Percentiles rank a stretch among this genome's conserved stretches.
phyloP scores from a whole-genome alignment of 37 sponge, comb jelly and placozoan species.

The Spongilla lacustris region DNA sequence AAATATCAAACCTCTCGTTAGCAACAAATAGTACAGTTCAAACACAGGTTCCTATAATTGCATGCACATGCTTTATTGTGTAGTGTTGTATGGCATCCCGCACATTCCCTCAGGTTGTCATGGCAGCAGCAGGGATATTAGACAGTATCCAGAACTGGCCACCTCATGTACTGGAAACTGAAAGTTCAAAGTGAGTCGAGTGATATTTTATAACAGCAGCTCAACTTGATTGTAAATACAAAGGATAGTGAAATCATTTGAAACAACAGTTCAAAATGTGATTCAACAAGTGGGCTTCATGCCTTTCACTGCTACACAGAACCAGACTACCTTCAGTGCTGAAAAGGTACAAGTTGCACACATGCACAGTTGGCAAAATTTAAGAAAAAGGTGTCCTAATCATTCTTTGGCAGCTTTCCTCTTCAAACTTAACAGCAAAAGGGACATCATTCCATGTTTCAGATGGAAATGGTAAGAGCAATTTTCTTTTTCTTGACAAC shows the following conservation, averaged over 20 bases:
- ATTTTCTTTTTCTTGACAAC: too few relatives aligned
- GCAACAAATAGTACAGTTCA: neutral
- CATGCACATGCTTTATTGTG: neutral
- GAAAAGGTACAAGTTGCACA: constrained; percentile 26
- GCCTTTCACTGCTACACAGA: neutral
- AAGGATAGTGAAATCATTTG: constrained; percentile 46
- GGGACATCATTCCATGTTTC: neutral
- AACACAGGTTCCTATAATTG: neutral
- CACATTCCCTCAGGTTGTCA: constrained; percentile 40
- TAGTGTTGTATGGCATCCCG: neutral
- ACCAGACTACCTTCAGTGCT: constrained; percentile 9
- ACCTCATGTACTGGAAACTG: constrained; percentile 9
- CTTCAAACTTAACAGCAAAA: neutral
- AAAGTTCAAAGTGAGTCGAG: constrained; percentile 21
- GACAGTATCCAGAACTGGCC: constrained; percentile 53
- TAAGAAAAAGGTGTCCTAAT: too few relatives aligned
- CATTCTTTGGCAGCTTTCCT: neutral
- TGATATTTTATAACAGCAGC: neutral
- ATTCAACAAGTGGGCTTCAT: constrained; percentile 27
- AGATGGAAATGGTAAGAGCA: neutral
- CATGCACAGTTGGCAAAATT: neutral
- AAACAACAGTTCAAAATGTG: constrained; percentile 34
- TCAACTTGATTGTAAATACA: neutral
- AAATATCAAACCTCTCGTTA: neutral
- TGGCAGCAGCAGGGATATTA: constrained; percentile 19